A percentile compares a stretch with the other conserved stretches of the same genome.
Evolutionary conservation across 2,888 invertebrate species (phyloP).

Genomic region (Meandrusa payeni): DNA sequence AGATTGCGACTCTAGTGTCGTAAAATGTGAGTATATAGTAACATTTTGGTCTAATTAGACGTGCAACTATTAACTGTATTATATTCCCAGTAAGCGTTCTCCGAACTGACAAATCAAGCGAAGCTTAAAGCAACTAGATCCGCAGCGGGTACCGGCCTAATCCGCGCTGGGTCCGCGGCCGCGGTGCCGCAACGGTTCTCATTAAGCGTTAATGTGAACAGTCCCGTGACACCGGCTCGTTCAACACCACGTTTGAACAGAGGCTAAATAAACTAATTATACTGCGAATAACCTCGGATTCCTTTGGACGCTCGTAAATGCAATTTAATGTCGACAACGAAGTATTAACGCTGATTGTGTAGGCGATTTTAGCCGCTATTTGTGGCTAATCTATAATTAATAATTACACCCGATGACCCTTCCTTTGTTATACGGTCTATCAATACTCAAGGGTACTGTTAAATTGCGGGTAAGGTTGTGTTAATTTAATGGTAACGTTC

Average conservation of each 20-base stretch:
- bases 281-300: slow-evolving; percentile 34
- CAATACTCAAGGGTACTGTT: slow-evolving; percentile 2
- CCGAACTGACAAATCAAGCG: slow-evolving; percentile 27
- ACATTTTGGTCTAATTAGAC: too few species aligned
- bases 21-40: too few species aligned
- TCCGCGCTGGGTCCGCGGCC: slow-evolving; percentile 3
- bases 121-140: slow-evolving; percentile 9
- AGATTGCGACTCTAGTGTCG: too few species aligned
- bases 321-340: slow-evolving; percentile 22
- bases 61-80: slow-evolving; percentile 4
- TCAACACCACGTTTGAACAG: slow-evolving; percentile 10
- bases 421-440: neutral
- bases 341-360: slow-evolving; percentile 24
- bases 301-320: slow-evolving; percentile 24
- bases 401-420: slow-evolving; percentile 14
- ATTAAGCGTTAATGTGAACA: slow-evolving; percentile 31
- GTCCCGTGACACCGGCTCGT: slow-evolving; percentile 38
- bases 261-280: slow-evolving; percentile 45
- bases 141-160: neutral
- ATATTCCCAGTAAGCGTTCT: slow-evolving; percentile 17
- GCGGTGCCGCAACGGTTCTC: slow-evolving; percentile 35
- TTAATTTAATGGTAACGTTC: slow-evolving; percentile 1
- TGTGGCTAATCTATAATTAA: slow-evolving; percentile 16
- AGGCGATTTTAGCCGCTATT: slow-evolving; percentile 11
- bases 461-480: neutral